Evolutionary conservation across 1,140 invertebrate genomes (phyloP), one percentile per base, ranked within the genome.

Genomic region (Aricia agestis): DNA sequence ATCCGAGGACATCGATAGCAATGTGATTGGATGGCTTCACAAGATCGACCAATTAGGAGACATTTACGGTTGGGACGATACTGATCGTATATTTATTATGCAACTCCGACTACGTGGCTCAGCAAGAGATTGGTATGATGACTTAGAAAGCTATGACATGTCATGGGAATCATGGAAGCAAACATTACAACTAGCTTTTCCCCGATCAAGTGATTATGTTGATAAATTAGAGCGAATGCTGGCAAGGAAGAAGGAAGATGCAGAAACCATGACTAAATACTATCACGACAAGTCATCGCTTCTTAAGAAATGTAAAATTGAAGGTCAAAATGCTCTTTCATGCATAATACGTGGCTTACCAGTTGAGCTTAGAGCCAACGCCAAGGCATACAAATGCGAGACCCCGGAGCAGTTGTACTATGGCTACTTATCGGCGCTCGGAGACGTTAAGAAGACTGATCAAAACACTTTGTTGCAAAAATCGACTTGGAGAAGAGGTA

Each of bases 231-330:
- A 75, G 69, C 65, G 72, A n/a, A 74, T 82, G 72, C n/a, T 75
- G 19, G 71, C 66, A 1, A 74, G 76, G 67, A 69, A 57, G 15
- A 81, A 81, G 70, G 10, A 10, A 6, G 57, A 67, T 17, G 32
- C 11, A 1, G 79, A 78, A 69, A 72, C 73, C 9, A 82, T 82
- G 78, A 77, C 75, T 6, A 71, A 74, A 52, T 83, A 80, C 66
- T 83, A 58, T 42, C 78, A 80, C 66, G 75, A 71, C 0, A 80
- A 83, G 36, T 6, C 77, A 32, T 74, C 82, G 9, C 45, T 83
- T 57, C 65, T 80, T 2, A 79, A 76, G 45, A 69, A 70, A 31
- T 81, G 82, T 45, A 71, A 76, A 19, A 77, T 85, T 17, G 17
- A 32, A n/a, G 78, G 74, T 74, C 73, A 42, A 75, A 32, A 32